These are phyloP conservation scores for Enoplosus armatus DNA, from an alignment of 2,797 vertebrate species.

Conservation along the genomic window DNA sequence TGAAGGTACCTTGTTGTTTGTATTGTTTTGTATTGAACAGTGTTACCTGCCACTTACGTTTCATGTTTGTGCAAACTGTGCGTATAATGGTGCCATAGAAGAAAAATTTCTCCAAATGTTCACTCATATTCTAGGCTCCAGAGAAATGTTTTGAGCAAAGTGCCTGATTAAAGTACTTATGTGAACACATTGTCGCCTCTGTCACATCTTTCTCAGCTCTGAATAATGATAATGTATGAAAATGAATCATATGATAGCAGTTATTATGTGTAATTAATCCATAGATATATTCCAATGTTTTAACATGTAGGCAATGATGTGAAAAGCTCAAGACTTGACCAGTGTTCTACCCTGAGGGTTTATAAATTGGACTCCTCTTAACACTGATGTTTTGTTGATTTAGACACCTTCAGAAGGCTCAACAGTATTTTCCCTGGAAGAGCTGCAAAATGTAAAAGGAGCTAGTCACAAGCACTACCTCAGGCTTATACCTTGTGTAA, in stretches of 20 bases:
- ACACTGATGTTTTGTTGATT: slow-evolving; percentile 21
- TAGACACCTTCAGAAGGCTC: neutral
- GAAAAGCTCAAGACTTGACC: neutral
- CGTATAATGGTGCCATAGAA: slow-evolving; percentile 48
- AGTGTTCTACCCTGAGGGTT: neutral
- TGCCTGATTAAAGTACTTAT: slow-evolving; percentile 87
- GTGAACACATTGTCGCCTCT: slow-evolving; percentile 56
- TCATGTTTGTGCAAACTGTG: slow-evolving; percentile 44
- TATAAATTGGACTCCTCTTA: neutral
- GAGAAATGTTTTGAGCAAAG: slow-evolving; percentile 79
- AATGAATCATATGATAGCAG: neutral
- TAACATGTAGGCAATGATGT: neutral
- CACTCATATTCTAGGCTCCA: slow-evolving; percentile 50
- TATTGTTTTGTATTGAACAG: slow-evolving; percentile 62
- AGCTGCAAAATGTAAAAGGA: neutral
- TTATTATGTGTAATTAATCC: neutral
- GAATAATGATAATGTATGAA: neutral
- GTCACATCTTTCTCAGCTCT: slow-evolving; percentile 26
- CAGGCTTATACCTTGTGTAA: slow-evolving; percentile 2
- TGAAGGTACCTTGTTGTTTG: slow-evolving; percentile 60
- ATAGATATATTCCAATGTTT: neutral
- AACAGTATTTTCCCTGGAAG: slow-evolving; percentile 15
- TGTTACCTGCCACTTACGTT: slow-evolving; percentile 54
- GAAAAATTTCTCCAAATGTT: slow-evolving; percentile 53
- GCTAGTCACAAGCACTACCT: neutral